phyloP scores from a whole-genome alignment of 1,140 invertebrate species.

The Leptinotarsa texana region DNA sequence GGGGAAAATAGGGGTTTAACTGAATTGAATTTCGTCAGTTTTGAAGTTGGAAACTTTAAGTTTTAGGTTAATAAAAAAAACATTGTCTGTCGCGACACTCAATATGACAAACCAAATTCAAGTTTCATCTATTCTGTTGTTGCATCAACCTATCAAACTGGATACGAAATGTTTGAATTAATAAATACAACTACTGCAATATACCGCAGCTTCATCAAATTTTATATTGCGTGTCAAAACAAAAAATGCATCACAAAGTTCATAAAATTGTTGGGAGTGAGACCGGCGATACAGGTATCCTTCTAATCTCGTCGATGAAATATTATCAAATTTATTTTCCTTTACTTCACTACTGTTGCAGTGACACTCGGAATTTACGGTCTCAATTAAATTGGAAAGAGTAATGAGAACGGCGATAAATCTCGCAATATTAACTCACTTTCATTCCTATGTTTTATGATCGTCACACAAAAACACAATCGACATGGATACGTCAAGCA shows the following conservation, averaged over 20 bases:
- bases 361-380: background rate
- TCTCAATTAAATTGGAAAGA: conserved; percentile 9
- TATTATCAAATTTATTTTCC: conserved; percentile 7
- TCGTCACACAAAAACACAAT: background rate
- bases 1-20: too few relatives aligned
- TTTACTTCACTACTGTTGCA: background rate
- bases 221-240: background rate
- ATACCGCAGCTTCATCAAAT: too few relatives aligned
- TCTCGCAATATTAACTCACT: conserved; percentile 15
- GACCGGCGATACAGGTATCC: background rate
- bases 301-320: background rate
- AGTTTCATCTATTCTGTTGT: too few relatives aligned
- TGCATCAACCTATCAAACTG: too few relatives aligned
- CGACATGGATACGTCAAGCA: background rate
- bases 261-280: background rate
- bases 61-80: too few relatives aligned
- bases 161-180: too few relatives aligned
- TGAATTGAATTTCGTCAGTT: too few relatives aligned
- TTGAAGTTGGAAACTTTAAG: too few relatives aligned
- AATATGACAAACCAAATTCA: too few relatives aligned
- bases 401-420: conserved; percentile 13
- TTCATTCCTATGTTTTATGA: conserved; percentile 10
- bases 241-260: background rate
- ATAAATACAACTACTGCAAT: too few relatives aligned
- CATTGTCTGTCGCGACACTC: too few relatives aligned